Evolutionary conservation across 2,113 vertebrate species (phyloP).

Genomic region (Eira barbara): DNA sequence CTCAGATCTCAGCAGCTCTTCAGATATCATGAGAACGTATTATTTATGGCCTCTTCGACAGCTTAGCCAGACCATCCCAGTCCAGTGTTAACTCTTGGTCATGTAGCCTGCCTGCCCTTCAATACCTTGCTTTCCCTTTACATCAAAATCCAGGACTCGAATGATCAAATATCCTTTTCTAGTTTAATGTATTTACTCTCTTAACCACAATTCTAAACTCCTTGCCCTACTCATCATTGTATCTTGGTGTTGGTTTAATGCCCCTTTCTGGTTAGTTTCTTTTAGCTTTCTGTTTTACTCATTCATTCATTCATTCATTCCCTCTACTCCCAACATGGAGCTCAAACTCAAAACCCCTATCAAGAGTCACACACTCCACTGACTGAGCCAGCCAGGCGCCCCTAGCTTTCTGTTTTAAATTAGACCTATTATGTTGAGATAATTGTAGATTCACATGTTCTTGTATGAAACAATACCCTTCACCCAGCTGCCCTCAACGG

Average conservation of each 20-base stretch:
- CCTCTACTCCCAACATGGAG: not conserved
- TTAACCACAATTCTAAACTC: not conserved
- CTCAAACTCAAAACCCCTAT: not conserved
- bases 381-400: not conserved
- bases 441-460: not conserved
- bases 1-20: not conserved
- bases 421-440: not conserved
- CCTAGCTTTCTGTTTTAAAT: not conserved
- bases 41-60: not conserved
- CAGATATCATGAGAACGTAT: not conserved
- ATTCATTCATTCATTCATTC: not conserved
- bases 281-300: not conserved
- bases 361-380: not conserved
- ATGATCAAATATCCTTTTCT: not conserved
- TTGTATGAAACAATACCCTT: not conserved
- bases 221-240: not conserved
- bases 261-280: not conserved
- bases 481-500: not conserved
- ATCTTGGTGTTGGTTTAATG: not conserved
- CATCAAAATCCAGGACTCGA: not conserved
- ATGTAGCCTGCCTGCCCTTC: too few relatives aligned
- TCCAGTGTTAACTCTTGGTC: not conserved
- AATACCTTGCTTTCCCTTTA: not conserved
- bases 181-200: not conserved
- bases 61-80: not conserved